Evolutionary conservation across 2,888 invertebrate species (phyloP).

Genomic region (Xylocampa areola): DNA sequence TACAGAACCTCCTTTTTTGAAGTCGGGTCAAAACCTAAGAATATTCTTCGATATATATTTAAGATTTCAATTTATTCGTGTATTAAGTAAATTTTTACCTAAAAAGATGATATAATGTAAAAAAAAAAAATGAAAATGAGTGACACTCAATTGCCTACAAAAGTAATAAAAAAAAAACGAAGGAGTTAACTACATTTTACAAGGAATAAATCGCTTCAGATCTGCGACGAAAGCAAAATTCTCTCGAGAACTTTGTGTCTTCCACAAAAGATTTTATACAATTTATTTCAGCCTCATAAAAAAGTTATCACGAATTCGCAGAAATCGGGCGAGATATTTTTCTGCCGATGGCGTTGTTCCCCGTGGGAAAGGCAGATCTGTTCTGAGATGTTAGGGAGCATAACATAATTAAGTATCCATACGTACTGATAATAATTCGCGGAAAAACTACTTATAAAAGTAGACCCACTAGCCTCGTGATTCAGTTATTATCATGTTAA

Average conservation of each 20-base stretch:
- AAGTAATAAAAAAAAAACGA: conserved; percentile 62
- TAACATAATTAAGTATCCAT: conserved; percentile 48
- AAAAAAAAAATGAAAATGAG: conserved; percentile 29
- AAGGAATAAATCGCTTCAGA: conserved; percentile 77
- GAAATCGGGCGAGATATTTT: conserved; percentile 84
- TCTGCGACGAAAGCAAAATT: conserved; percentile 80
- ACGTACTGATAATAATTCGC: conserved; percentile 35
- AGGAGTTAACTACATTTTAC: conserved; percentile 74
- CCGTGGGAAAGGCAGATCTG: conserved; percentile 80
- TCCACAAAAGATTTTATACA: conserved; percentile 86
- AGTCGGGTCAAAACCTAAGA: too few relatives aligned
- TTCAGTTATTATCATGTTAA: conserved; percentile 66
- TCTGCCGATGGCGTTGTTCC: conserved; percentile 77
- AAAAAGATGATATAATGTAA: conserved; percentile 9
- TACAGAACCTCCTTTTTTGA: too few relatives aligned
- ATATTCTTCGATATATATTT: too few relatives aligned
- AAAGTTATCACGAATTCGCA: conserved; percentile 87
- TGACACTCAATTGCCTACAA: conserved; percentile 35
- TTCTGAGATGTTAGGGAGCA: conserved; percentile 48
- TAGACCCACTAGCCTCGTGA: conserved; percentile 49
- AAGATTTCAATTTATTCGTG: conserved; percentile 11
- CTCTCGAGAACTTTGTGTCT: conserved; percentile 82
- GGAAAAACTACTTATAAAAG: conserved; percentile 10
- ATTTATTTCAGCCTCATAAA: conserved; percentile 87
- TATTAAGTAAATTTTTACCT: conserved; percentile 25